phyloP scores from a whole-genome alignment of 2,797 vertebrate species.

The Anas bernieri region DNA sequence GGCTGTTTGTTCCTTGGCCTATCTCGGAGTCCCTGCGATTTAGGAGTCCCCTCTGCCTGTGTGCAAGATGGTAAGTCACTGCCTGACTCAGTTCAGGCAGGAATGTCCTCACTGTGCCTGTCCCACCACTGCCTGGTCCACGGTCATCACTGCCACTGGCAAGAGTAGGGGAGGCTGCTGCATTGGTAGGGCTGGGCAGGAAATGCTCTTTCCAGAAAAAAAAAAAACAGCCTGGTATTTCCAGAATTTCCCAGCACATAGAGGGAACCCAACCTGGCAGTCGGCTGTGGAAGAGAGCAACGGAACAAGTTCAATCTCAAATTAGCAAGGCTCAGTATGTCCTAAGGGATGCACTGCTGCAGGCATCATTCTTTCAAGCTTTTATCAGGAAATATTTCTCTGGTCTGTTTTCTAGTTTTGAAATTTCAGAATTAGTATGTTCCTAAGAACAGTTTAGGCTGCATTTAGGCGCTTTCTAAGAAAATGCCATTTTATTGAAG shows the following conservation, averaged over 20 bases:
- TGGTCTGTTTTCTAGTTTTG: not conserved
- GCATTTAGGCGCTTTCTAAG: not conserved
- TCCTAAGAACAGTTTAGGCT: not conserved
- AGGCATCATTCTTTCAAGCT: not conserved
- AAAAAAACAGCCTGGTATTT: not conserved
- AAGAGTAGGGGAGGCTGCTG: not conserved
- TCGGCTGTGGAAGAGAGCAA: not conserved
- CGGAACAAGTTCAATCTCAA: not conserved
- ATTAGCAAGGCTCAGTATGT: not conserved
- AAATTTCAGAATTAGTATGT: not conserved
- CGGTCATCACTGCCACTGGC: not conserved
- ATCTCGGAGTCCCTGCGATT: rapidly evolving
- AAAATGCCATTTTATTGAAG: not conserved
- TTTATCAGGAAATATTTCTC: not conserved
- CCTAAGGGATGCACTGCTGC: not conserved
- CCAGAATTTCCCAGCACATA: rapidly evolving
- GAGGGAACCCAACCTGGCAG: not conserved
- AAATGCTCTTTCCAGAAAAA: not conserved
- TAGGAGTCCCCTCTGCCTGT: not conserved
- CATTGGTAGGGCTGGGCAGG: not conserved
- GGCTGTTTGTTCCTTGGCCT: not conserved
- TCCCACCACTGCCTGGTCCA: rapidly evolving
- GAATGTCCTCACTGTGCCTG: not conserved
- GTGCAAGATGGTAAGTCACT: not conserved
- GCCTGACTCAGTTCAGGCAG: not conserved